Percentiles rank a stretch among this genome's conserved stretches.
Evolutionary conservation across 2,888 invertebrate genomes (phyloP).

Genomic region (Tromatobia lineatoria): DNA sequence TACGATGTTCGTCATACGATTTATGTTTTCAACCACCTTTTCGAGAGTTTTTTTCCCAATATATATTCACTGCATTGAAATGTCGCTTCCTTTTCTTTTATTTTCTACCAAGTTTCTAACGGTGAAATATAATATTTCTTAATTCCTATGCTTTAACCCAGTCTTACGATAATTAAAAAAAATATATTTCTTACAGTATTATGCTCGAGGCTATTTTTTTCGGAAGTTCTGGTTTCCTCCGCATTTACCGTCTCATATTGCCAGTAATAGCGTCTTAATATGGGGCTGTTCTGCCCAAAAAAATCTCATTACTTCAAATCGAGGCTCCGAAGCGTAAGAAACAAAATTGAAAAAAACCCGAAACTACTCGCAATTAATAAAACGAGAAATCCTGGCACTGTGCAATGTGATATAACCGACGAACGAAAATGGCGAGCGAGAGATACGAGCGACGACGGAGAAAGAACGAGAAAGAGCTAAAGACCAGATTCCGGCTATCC

Average conservation of each 20-base stretch:
- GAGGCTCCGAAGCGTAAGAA: neutral
- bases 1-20: neutral
- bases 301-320: slow-evolving; percentile 9
- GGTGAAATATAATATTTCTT: no score
- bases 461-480: neutral
- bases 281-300: neutral
- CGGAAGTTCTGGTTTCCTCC: no score
- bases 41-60: neutral
- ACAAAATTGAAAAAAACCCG: neutral
- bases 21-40: neutral
- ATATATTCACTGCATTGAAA: neutral
- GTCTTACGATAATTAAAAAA: no score
- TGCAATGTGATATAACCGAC: slow-evolving; percentile 3
- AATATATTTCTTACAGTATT: no score
- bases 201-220: no score
- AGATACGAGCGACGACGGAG: neutral
- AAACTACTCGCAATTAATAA: slow-evolving; percentile 22
- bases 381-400: neutral
- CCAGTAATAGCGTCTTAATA: slow-evolving; percentile 2
- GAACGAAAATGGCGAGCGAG: neutral
- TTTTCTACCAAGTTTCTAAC: no score
- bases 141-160: no score
- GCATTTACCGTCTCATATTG: neutral
- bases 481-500: neutral
- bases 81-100: neutral